A percentile compares a stretch with the other conserved stretches of the same genome.
These are phyloP conservation scores for Osmoderma eremita DNA, from an alignment of 2,888 invertebrate genomes.

Conservation along the genomic window DNA sequence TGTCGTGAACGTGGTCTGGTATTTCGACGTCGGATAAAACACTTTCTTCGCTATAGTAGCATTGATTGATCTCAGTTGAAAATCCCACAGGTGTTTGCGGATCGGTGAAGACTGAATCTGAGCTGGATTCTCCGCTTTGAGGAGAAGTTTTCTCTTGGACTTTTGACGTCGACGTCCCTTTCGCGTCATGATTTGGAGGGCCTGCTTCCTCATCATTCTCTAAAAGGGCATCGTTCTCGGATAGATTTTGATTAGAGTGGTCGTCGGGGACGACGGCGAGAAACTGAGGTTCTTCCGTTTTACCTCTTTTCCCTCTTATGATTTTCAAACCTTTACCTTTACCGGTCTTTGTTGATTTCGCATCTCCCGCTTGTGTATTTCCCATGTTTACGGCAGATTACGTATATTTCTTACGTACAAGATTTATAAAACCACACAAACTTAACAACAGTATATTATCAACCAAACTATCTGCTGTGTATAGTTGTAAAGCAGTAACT, in stretches of 20 bases:
- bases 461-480: slow-evolving; percentile 27
- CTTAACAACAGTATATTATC: slow-evolving; percentile 26
- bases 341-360: slow-evolving; percentile 66
- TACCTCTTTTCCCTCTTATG: slow-evolving; percentile 62
- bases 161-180: slow-evolving; percentile 42
- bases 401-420: background rate
- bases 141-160: slow-evolving; percentile 55
- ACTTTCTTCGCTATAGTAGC: slow-evolving; percentile 72
- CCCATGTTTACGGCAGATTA: slow-evolving; percentile 62
- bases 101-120: slow-evolving; percentile 80
- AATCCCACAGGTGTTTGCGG: slow-evolving; percentile 71
- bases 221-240: slow-evolving; percentile 20
- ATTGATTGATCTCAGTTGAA: slow-evolving; percentile 71
- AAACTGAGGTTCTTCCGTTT: slow-evolving; percentile 57
- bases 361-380: slow-evolving; percentile 66
- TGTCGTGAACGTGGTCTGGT: slow-evolving; percentile 48
- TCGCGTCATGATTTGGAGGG: slow-evolving; percentile 39
- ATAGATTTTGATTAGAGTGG: slow-evolving; percentile 39
- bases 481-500: background rate
- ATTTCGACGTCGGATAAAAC: slow-evolving; percentile 58
- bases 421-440: slow-evolving; percentile 18
- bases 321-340: slow-evolving; percentile 69
- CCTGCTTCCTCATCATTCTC: slow-evolving; percentile 30
- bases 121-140: slow-evolving; percentile 72
- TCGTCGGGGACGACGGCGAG: slow-evolving; percentile 55